Percentiles rank a stretch among this genome's conserved stretches.
phyloP scores from a whole-genome alignment of 2,888 invertebrate genomes.

The Acleris literana region DNA sequence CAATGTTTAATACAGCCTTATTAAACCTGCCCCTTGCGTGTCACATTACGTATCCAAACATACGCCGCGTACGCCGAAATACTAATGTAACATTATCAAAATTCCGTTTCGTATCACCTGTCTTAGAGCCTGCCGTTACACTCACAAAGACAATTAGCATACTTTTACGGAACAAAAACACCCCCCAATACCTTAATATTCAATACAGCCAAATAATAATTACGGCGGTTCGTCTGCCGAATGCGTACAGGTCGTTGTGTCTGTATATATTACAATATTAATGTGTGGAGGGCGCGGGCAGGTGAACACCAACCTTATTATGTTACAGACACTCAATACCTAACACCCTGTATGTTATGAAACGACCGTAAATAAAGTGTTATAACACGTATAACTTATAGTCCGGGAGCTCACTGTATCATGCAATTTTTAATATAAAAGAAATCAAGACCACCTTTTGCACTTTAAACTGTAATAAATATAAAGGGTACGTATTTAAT shows the following conservation, averaged over 20 bases:
- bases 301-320: slow-evolving; percentile 71
- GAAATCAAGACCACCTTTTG: no score
- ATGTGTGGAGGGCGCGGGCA: slow-evolving; percentile 64
- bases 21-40: neutral
- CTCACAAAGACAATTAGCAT: slow-evolving; percentile 62
- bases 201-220: slow-evolving; percentile 81
- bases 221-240: slow-evolving; percentile 70
- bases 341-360: slow-evolving; percentile 59
- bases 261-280: slow-evolving; percentile 75
- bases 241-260: slow-evolving; percentile 69
- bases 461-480: no score
- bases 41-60: slow-evolving; percentile 7
- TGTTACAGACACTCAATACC: slow-evolving; percentile 69
- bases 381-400: slow-evolving; percentile 50
- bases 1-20: neutral
- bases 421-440: no score
- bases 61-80: slow-evolving; percentile 22
- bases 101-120: slow-evolving; percentile 72
- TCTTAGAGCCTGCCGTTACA: slow-evolving; percentile 60
- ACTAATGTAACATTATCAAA: slow-evolving; percentile 57
- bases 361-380: slow-evolving; percentile 59
- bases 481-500: no score
- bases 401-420: no score
- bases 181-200: slow-evolving; percentile 73
- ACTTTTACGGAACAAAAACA: slow-evolving; percentile 69